phyloP scores from a whole-genome alignment of 2,113 vertebrate genomes.

The Mellivora capensis region DNA sequence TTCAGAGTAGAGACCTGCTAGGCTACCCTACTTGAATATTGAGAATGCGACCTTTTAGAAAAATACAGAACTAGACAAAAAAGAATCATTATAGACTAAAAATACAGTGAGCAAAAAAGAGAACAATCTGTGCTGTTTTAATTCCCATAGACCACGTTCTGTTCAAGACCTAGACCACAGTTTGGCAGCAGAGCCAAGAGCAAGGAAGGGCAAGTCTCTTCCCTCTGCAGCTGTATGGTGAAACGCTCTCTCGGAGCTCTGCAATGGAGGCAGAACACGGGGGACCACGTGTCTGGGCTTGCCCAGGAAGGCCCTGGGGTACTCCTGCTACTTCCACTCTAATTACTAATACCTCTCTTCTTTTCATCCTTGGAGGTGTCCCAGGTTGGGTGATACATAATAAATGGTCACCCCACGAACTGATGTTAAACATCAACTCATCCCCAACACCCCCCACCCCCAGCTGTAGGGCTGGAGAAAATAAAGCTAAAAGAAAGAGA shows the following conservation, averaged over 20 bases:
- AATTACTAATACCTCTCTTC: background rate
- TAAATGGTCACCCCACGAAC: background rate
- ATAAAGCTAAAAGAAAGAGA: background rate
- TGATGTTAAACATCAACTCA: background rate
- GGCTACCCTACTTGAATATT: background rate
- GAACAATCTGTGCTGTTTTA: background rate
- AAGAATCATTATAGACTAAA: background rate
- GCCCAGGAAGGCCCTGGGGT: background rate
- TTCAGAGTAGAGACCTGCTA: background rate
- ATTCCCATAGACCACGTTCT: background rate
- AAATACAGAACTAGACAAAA: background rate
- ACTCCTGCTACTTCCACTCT: background rate
- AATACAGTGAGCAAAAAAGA: background rate
- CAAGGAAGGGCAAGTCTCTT: background rate
- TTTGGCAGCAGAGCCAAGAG: background rate
- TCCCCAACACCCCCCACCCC: background rate
- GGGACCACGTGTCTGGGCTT: background rate
- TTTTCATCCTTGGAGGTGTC: background rate
- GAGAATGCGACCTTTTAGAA: background rate
- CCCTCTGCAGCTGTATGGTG: fast-evolving
- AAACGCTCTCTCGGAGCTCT: background rate
- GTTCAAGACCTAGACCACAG: background rate
- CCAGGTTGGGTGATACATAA: background rate
- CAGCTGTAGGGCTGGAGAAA: background rate
- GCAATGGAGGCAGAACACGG: fast-evolving